These are phyloP conservation scores for Eremobia ochroleuca DNA, from an alignment of 2,888 invertebrate species.

Conservation along the genomic window DNA sequence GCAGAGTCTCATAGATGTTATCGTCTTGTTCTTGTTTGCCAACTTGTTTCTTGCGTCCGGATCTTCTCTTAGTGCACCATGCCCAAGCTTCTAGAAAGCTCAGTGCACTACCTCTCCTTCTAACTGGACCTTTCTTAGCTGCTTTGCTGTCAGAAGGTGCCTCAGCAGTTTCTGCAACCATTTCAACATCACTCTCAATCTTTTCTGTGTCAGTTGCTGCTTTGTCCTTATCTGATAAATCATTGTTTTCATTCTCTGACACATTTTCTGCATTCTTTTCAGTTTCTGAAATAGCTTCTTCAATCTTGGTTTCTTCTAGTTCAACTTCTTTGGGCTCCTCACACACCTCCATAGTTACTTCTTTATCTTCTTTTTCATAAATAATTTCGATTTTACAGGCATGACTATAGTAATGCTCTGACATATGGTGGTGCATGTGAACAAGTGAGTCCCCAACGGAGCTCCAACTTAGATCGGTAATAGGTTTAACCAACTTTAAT, in stretches of 20 bases:
- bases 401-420: constrained; percentile 91
- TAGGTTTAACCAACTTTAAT: constrained; percentile 91
- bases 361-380: constrained; percentile 79
- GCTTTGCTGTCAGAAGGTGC: constrained; percentile 81
- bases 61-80: constrained; percentile 93
- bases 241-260: constrained; percentile 85
- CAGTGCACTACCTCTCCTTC: constrained; percentile 94
- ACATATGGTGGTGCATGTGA: constrained; percentile 92
- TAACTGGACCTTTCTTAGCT: constrained; percentile 88
- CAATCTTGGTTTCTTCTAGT: constrained; percentile 74
- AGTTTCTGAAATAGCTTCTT: constrained; percentile 72
- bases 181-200: constrained; percentile 82
- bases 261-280: constrained; percentile 80
- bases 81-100: constrained; percentile 95
- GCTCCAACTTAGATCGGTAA: constrained; percentile 92
- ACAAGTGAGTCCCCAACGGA: constrained; percentile 92
- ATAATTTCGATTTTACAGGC: constrained; percentile 85
- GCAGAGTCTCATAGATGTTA: constrained; percentile 93
- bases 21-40: constrained; percentile 84
- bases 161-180: constrained; percentile 74
- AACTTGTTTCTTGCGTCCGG: constrained; percentile 87
- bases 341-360: constrained; percentile 81
- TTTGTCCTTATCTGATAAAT: constrained; percentile 86
- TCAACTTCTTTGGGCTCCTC: constrained; percentile 80
- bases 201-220: constrained; percentile 82